A percentile compares a stretch with the other conserved stretches of the same genome.
Evolutionary conservation across 2,888 invertebrate genomes (phyloP).

Genomic region (Athalia circularis): DNA sequence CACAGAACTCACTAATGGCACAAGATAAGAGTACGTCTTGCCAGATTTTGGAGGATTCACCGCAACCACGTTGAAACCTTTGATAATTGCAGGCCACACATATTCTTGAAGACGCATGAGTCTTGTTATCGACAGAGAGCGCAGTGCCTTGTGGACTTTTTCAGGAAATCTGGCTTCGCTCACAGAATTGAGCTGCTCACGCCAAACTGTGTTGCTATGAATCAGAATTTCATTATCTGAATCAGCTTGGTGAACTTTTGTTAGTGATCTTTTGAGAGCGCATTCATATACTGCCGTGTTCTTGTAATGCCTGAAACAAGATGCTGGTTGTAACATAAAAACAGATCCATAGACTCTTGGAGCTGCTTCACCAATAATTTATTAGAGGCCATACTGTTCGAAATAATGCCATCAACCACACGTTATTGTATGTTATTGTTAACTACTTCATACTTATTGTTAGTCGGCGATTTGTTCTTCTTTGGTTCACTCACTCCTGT

Average conservation of each 20-base stretch:
- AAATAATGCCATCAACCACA: background rate
- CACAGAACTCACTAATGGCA: slow-evolving; percentile 80
- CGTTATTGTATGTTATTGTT: background rate
- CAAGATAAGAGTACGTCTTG: slow-evolving; percentile 83
- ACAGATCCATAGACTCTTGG: too few relatives aligned
- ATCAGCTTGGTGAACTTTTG: background rate
- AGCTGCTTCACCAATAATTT: too few relatives aligned
- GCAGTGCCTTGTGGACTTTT: slow-evolving; percentile 57
- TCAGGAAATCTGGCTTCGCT: slow-evolving; percentile 61
- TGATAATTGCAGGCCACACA: slow-evolving; percentile 82
- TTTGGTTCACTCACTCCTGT: too few relatives aligned
- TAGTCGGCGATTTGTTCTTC: too few relatives aligned
- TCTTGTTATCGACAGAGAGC: slow-evolving; percentile 68
- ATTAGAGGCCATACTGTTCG: background rate
- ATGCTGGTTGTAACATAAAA: background rate
- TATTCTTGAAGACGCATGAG: slow-evolving; percentile 81
- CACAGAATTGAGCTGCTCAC: slow-evolving; percentile 57
- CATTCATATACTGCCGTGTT: slow-evolving; percentile 4
- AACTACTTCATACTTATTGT: background rate
- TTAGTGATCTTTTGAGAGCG: slow-evolving; percentile 4
- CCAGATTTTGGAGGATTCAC: slow-evolving; percentile 79
- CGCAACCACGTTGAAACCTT: slow-evolving; percentile 81
- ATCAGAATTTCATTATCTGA: slow-evolving; percentile 5
- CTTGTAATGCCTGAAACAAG: slow-evolving; percentile 1
- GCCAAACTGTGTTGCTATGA: slow-evolving; percentile 34